Base-by-base conservation (phyloP, 2,113 vertebrate species). In the Odontesthes bonariensis region DNA sequence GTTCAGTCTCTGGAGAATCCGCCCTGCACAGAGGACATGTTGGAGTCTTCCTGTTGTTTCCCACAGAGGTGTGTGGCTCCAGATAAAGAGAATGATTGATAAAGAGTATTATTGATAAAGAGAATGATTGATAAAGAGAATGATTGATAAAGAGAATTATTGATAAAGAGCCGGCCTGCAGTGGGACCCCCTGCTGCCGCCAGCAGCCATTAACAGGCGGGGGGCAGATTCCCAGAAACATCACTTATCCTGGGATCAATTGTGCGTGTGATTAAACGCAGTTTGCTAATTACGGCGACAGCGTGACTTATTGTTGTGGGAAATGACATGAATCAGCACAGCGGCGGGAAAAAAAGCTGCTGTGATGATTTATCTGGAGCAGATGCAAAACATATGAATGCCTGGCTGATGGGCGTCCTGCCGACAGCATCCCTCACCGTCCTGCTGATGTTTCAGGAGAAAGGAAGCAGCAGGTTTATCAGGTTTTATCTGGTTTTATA, bases 261-360 rank as follows among this genome's bases (percentile, higher is more conserved):
- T 91, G 86, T 85, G 81, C 42, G 38, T 83, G 69, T 84, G 83
- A 91, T 91, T 91, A 89, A 91, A 86, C 85, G 73, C 76, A 82
- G 83, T 87, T 91, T 84, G 87, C 83, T 84, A 87, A 89, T 89
- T 86, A 85, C 12, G 16, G 82, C n/a, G 74, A 91, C 88, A 82
- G 75, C 58, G 79, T 89, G 90, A 92, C 69, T 87, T 86, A 92
- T 77, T 79, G 85, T 90, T 85, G 85, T 75, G 78, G 51, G 75
- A 59, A 89, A 87, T 70, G 14, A 88, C 80, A 84, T 88, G 83
- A 89, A 86, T 87, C 81, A 77, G 71, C 61, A 38, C 57, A 8
- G 81, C 69, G 58, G 64, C 58, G 68, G 65, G 61, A 79, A 44
- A 86, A 77, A 33, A 3, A 19, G 58, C 12, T 53, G 71, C 72